Conservation (phyloP, 2,888 invertebrate genomes). For the Euzetes globulus region DNA sequence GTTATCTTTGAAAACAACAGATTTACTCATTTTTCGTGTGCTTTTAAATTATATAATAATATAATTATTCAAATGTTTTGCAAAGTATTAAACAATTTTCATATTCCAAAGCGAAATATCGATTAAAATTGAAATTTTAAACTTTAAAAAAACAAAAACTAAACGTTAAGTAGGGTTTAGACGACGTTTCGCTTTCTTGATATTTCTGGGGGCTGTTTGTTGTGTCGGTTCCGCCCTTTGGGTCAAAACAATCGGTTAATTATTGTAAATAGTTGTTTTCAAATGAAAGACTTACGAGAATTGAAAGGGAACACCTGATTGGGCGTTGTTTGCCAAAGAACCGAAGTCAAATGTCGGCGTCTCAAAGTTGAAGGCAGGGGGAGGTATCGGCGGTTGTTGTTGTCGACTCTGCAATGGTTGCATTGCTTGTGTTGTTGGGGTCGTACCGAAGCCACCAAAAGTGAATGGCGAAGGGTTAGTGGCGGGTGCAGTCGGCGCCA, state of each 20-base stretch:
- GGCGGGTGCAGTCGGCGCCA: not conserved
- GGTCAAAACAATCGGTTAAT: not conserved
- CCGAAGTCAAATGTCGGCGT: not conserved
- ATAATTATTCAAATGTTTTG: no score
- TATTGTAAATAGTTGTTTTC: not conserved
- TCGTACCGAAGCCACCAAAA: not conserved
- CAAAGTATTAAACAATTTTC: no score
- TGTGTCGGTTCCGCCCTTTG: not conserved
- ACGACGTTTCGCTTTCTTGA: slow-evolving; percentile 12
- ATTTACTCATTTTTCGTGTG: no score
- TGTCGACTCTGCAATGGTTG: not conserved
- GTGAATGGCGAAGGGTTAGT: not conserved
- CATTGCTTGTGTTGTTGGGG: not conserved
- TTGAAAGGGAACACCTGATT: not conserved
- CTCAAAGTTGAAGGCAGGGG: not conserved
- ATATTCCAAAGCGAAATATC: no score
- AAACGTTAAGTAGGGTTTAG: slow-evolving; percentile 8
- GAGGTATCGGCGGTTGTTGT: not conserved
- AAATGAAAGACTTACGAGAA: slow-evolving; percentile 2
- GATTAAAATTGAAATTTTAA: no score
- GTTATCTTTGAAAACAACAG: no score
- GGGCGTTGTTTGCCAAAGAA: not conserved
- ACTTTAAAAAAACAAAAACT: no score
- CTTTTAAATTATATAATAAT: no score
- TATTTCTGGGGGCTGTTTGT: not conserved